Evolutionary conservation across 2,888 invertebrate genomes (phyloP).

Genomic region (Liopterus haemorrhoidalis): DNA sequence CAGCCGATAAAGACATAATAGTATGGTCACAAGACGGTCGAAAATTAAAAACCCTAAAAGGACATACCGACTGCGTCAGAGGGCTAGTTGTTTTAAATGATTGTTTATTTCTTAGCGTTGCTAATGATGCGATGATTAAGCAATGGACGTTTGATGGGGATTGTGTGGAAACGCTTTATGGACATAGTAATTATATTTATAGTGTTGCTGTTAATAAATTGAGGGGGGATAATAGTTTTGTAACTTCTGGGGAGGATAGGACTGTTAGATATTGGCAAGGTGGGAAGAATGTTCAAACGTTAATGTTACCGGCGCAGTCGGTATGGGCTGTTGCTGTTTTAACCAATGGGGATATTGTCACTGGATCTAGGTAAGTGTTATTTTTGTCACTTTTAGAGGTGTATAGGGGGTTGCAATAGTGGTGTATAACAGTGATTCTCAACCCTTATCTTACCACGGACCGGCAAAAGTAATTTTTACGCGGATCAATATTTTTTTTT

Average conservation of each 20-base stretch:
- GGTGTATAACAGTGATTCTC: too few relatives aligned
- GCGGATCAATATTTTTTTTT: too few relatives aligned
- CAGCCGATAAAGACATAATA: conserved; percentile 86
- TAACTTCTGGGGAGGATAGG: conserved; percentile 84
- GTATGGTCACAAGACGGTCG: conserved; percentile 72
- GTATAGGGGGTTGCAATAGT: too few relatives aligned
- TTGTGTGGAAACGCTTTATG: conserved; percentile 68
- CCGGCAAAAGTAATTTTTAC: too few relatives aligned
- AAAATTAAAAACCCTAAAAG: conserved; percentile 60
- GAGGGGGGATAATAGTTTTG: conserved; percentile 57
- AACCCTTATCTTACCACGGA: too few relatives aligned
- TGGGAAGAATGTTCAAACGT: conserved; percentile 57
- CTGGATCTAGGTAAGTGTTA: conserved; percentile 55
- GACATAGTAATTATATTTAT: conserved; percentile 87
- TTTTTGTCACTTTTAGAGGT: too few relatives aligned
- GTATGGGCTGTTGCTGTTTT: conserved; percentile 82
- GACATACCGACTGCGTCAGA: conserved; percentile 91
- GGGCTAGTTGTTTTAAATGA: conserved; percentile 63
- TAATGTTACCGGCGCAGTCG: conserved; percentile 76
- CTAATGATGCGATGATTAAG: conserved; percentile 85
- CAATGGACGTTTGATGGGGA: conserved; percentile 78
- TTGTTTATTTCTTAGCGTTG: conserved; percentile 77
- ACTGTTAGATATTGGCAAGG: conserved; percentile 75
- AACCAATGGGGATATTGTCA: conserved; percentile 82
- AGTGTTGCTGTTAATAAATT: conserved; percentile 55